Evolutionary conservation across 2,888 invertebrate species (phyloP), one percentile per base, ranked within the genome.

Genomic region (Mesopsocus fuscifrons): DNA sequence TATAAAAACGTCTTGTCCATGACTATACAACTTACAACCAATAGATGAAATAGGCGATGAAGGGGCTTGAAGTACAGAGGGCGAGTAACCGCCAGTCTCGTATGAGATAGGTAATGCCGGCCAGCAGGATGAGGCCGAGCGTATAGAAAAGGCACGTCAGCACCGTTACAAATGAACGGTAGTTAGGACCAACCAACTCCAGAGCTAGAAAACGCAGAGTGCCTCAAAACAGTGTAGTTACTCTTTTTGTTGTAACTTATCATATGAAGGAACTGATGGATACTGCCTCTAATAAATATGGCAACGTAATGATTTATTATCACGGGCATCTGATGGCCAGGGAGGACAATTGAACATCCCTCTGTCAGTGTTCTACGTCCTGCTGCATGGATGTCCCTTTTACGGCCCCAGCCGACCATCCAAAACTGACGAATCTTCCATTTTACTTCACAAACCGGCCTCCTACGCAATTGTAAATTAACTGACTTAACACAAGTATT

Each of bases 111-210:
- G 88, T 83, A n/a, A 91, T 74, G 16, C 74, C 74, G 1, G 89
- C 77, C 41, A 91, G 62, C 56, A 88, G 64, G 60, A 88, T 78
- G 48, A 91, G 68, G 2, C 88, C 88, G 50, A 83, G 66, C 1
- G 88, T 88, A 59, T 89, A 91, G 59, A 88, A 88, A 44, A 87
- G 72, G 53, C 89, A 88, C 0, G 88, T 88, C 77, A 91, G 77
- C 4, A 91, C 83, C 0, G 89, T 89, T 1, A 89, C 84, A 60
- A 89, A 88, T 1, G 88, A 88, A 50, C 91, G 71, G 60, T 88
- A 88, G 54, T 79, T 84, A 15, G 88, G 85, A 3, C 91, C 91
- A 17, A 91, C 89, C 46, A 91, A 61, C 63, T 92, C 92, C 52
- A 91, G 63, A 46, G 88, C 91, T 91, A 57, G 50, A 70, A 69